Evolutionary conservation across 2,797 vertebrate genomes (phyloP), one percentile per base, ranked within the genome.

Genomic region (Alosa sapidissima): DNA sequence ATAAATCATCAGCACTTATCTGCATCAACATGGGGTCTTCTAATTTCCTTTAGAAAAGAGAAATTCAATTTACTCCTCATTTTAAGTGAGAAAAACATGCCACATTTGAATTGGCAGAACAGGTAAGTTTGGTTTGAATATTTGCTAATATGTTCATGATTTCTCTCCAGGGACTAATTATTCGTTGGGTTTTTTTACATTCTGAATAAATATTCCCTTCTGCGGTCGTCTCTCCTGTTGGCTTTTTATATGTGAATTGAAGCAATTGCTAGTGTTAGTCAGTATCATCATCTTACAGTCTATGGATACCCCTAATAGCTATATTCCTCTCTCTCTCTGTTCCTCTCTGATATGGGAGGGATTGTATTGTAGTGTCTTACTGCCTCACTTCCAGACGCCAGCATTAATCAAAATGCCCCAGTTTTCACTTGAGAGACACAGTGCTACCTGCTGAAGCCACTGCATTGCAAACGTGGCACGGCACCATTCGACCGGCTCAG

Each of bases 321-420:
- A 75, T 83, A 51, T 11, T 51, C 2, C 65, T 54, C 14, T 28
- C 82, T 52, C 19, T 51, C n/a, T 75, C 28, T 55, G 10, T 3
- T 10, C 68, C 48, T 9, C 58, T 82, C 48, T 58, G 13, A 6
- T 62, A 48, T 33, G 19, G n/a, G 47, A 55, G 81, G 58, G 65
- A 60, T 83, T 86, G 90, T 87, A 87, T 89, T 83, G 84, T 89
- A 54, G 81, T 60, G 24, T 88, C 88, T 86, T 7, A 5, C 1
- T 54, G 81, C 84, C 83, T 93, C 85, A 81, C 2, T 58, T 83
- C 83, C 83, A 90, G 87, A 90, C 36, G n/a, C 84, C 88, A 85
- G 87, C 91, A 93, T 94, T 94, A 92, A 94, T 95, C 90, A 94
- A 90, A 91, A 82, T 91, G 90, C 13, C 93, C 92, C 88, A 91